phyloP scores from a whole-genome alignment of 2,888 invertebrate species.

The Melieria omissa region DNA sequence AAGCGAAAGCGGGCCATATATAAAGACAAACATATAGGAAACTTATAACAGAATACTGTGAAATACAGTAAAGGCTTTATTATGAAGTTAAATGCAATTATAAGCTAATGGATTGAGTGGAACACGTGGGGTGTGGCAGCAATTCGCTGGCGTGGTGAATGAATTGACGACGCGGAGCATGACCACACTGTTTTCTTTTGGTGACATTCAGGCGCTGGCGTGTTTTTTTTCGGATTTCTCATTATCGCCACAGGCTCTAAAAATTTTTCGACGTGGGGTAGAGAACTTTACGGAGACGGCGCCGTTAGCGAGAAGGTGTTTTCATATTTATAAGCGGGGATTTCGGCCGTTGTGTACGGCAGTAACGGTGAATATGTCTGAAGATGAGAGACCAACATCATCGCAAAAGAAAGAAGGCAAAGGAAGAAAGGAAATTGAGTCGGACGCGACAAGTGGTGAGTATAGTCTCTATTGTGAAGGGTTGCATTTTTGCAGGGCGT shows the following conservation, averaged over 20 bases:
- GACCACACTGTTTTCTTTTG: too few species aligned
- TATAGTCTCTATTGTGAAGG: constrained; percentile 12
- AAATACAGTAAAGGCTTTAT: too few species aligned
- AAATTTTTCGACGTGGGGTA: neutral
- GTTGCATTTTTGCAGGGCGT: neutral
- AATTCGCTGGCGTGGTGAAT: too few species aligned
- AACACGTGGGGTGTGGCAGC: too few species aligned
- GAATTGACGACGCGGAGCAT: too few species aligned
- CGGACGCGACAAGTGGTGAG: constrained; percentile 19
- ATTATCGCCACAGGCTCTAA: neutral
- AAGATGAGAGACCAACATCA: constrained; percentile 40
- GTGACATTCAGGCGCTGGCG: too few species aligned
- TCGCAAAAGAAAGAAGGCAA: constrained; percentile 22
- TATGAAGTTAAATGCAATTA: too few species aligned
- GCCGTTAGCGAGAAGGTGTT: neutral
- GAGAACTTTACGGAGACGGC: constrained; percentile 37
- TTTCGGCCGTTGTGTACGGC: neutral
- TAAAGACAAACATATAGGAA: too few species aligned
- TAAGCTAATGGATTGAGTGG: too few species aligned
- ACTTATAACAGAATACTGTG: too few species aligned
- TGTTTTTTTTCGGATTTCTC: neutral
- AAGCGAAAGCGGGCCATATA: too few species aligned
- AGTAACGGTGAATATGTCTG: constrained; percentile 40
- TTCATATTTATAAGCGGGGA: neutral
- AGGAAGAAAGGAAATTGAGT: neutral